Evolutionary conservation across 30 jellyfish, hydroid and myxozoan species (phyloP), one percentile per base, ranked within the genome.

Genomic region (Morbakka virulenta): DNA sequence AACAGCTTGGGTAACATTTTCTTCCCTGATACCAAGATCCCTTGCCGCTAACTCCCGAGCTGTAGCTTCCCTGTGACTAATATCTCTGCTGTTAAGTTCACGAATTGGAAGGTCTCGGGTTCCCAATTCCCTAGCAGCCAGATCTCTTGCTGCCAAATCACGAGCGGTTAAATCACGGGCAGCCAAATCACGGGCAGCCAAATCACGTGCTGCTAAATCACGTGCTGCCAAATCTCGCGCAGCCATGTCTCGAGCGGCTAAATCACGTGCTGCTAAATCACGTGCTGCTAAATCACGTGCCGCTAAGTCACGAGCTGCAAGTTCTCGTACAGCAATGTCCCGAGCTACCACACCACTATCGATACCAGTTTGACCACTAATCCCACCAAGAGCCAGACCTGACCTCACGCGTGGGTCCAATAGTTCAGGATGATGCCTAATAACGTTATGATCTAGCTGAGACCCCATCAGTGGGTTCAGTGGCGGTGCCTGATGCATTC

Each of bases 1-100:
- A 69, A 83, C 65, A 4, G 80, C 91, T 14, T 96, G 99, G 70
- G 95, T 93, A 52, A 86, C 53, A 26, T 88, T 95, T 29, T 86
- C 99, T 35, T 93, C 99, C 2, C 99, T 88, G 23, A 80, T 24
- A 31, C 82, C 75, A 22, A 75, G 62, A n/a, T 83, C 95, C 26
- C 86, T 80, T 1, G 89, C 83, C 4, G 84, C 89, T 34, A 48
- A 17, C 17, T 41, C 57, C 17, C 57, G 57, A 6, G 57, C 57
- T 6, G 57, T 41, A 41, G 17, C 9, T 41, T 41, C 57, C 9
- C 57, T 9, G 17, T 41, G 57, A 17, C 57, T 41, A 9, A 41
- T 41, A 41, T 41, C 57, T 41, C 57, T 9, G 17, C 57, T 35
- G 28, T 64, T 14, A 4, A 53, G 68, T 3, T 77, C 17, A 11